Conservation (phyloP, 2,888 invertebrate species). For the Strigamia crassipes region DNA sequence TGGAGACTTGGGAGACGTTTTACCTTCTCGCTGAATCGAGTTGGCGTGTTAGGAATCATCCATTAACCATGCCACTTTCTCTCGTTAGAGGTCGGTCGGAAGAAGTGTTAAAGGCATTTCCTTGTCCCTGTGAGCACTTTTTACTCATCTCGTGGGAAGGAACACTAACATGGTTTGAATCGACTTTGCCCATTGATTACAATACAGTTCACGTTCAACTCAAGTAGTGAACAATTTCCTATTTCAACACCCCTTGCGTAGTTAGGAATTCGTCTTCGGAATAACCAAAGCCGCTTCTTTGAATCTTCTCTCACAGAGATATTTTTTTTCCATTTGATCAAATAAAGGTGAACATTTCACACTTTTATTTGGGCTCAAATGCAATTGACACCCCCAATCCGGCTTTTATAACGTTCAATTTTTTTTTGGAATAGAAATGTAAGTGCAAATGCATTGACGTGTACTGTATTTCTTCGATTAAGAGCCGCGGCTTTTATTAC, state of each 20-base stretch:
- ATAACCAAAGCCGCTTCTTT: conserved; percentile 22
- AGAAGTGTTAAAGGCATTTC: conserved; percentile 35
- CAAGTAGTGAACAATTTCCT: conserved; percentile 37
- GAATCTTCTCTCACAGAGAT: background rate
- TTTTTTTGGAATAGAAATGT: too few species aligned
- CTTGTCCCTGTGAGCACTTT: conserved; percentile 38
- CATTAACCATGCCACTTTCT: conserved; percentile 28
- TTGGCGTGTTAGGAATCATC: background rate
- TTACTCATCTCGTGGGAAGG: conserved; percentile 25
- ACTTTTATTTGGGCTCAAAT: background rate
- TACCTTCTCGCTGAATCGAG: background rate
- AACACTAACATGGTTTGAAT: conserved; percentile 28
- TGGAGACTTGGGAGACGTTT: too few species aligned
- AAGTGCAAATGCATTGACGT: too few species aligned
- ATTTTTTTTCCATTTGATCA: background rate
- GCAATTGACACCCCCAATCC: background rate
- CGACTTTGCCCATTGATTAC: conserved; percentile 22
- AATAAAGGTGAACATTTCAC: conserved; percentile 14
- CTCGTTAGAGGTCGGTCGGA: conserved; percentile 22
- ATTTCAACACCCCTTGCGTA: conserved; percentile 24
- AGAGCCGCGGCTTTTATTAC: too few species aligned
- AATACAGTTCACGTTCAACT: conserved; percentile 36
- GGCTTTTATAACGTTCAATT: too few species aligned
- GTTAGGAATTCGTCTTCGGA: conserved; percentile 25
- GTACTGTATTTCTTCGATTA: too few species aligned